phyloP scores from a whole-genome alignment of 1,140 invertebrate species.

The Drosophila fuyamai region DNA sequence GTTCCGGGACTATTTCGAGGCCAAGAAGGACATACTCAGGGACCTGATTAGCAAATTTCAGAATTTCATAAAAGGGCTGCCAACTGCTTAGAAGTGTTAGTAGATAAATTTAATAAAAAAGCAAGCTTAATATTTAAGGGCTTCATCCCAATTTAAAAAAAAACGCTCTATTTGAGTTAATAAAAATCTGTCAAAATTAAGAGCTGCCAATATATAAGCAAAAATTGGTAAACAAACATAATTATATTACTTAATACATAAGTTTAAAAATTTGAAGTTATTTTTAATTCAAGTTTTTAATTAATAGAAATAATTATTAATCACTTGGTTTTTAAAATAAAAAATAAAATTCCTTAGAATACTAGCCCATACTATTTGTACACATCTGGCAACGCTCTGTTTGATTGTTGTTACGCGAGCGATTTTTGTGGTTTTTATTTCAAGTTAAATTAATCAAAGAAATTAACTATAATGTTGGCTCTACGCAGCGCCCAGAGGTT shows the following conservation, averaged over 20 bases:
- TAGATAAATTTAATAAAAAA: not conserved
- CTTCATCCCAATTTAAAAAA: too few relatives aligned
- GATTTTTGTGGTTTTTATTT: conserved; percentile 47
- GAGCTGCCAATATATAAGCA: too few relatives aligned
- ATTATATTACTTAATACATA: too few relatives aligned
- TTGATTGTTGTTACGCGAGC: conserved; percentile 73
- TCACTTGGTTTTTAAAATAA: too few relatives aligned
- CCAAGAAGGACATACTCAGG: conserved; percentile 90
- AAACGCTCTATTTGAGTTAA: too few relatives aligned
- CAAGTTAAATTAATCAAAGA: conserved; percentile 48
- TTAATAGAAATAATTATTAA: too few relatives aligned
- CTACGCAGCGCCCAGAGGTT: conserved; percentile 44
- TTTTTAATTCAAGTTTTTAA: not conserved
- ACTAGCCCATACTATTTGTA: not conserved
- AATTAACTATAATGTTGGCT: conserved; percentile 51
- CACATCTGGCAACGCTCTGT: conserved; percentile 2
- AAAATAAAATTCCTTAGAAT: not conserved
- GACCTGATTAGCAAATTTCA: conserved; percentile 65
- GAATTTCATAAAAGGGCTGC: not conserved
- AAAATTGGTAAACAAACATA: too few relatives aligned
- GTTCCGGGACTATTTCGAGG: conserved; percentile 96
- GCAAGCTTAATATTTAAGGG: too few relatives aligned
- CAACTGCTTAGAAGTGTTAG: not conserved
- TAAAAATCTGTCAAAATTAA: too few relatives aligned
- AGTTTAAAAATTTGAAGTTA: too few relatives aligned